Evolutionary conservation across 2,888 invertebrate genomes (phyloP).

Genomic region (Drosophila birchii): DNA sequence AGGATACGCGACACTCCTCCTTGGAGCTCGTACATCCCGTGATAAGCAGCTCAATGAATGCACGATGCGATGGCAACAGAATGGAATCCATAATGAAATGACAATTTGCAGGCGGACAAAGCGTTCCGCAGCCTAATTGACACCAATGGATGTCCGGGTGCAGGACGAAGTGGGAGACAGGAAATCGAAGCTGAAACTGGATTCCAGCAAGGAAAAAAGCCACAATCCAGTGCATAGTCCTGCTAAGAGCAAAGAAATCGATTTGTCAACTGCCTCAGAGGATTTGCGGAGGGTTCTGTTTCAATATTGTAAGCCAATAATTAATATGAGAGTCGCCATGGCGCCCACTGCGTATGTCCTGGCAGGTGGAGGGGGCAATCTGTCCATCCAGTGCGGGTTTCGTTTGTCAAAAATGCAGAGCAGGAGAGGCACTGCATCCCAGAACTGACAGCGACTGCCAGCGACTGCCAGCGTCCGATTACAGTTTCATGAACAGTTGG

Average conservation of each 20-base stretch:
- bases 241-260: slow-evolving; percentile 57
- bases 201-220: slow-evolving; percentile 10
- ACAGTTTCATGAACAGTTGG: slow-evolving; percentile 40
- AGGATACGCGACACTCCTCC: slow-evolving; percentile 29
- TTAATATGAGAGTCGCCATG: slow-evolving; percentile 12
- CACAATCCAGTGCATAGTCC: slow-evolving; percentile 2
- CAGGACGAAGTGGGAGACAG: background rate
- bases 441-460: slow-evolving; percentile 31
- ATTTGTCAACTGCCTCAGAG: slow-evolving; percentile 56
- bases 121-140: slow-evolving; percentile 41
- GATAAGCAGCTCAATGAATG: slow-evolving; percentile 60
- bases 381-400: slow-evolving; percentile 26
- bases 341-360: background rate
- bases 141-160: slow-evolving; percentile 12
- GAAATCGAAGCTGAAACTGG: slow-evolving; percentile 31
- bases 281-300: slow-evolving; percentile 38
- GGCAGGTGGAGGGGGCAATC: slow-evolving; percentile 10
- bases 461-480: slow-evolving; percentile 47
- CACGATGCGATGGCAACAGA: slow-evolving; percentile 52
- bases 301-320: slow-evolving; percentile 18
- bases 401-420: slow-evolving; percentile 35
- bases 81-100: slow-evolving; percentile 46
- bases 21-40: slow-evolving; percentile 36
- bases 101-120: slow-evolving; percentile 51
- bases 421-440: background rate